Conservation (phyloP, 2,797 vertebrate genomes). For the Bradypus variegatus region DNA sequence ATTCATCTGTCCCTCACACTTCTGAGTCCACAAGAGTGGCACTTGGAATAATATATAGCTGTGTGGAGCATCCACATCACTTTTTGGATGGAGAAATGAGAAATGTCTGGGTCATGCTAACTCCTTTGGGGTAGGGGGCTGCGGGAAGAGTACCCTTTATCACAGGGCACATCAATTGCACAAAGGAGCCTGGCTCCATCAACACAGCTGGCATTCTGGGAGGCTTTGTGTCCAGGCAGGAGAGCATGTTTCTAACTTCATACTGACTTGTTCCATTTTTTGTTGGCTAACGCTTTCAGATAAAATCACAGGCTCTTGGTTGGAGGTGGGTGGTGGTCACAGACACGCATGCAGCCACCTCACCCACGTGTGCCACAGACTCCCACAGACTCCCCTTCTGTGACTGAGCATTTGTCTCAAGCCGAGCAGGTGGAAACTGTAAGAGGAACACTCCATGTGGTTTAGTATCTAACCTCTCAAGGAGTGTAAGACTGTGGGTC, state of each 20-base stretch:
- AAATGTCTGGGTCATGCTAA: not conserved
- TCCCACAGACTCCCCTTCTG: not conserved
- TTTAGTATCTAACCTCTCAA: not conserved
- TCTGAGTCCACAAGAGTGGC: not conserved
- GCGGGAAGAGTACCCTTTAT: not conserved
- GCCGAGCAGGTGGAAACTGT: not conserved
- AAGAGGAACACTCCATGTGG: not conserved
- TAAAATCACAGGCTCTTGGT: not conserved
- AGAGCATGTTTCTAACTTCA: not conserved
- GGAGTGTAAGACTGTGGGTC: not conserved
- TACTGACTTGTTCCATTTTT: not conserved
- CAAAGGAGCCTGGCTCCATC: not conserved
- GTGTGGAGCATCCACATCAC: not conserved
- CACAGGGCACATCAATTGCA: not conserved
- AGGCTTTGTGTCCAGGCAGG: not conserved
- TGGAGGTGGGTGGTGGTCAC: not conserved
- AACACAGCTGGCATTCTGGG: not conserved
- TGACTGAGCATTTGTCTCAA: not conserved
- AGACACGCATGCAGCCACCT: not conserved
- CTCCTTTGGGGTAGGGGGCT: not conserved
- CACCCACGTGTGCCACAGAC: not conserved
- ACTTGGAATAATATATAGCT: not conserved
- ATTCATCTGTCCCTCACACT: not conserved
- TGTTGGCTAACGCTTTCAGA: conserved; percentile 23
- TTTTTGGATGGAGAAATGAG: not conserved